Base-by-base conservation (phyloP, 2,888 invertebrate genomes). In the Tetropium fuscum region DNA sequence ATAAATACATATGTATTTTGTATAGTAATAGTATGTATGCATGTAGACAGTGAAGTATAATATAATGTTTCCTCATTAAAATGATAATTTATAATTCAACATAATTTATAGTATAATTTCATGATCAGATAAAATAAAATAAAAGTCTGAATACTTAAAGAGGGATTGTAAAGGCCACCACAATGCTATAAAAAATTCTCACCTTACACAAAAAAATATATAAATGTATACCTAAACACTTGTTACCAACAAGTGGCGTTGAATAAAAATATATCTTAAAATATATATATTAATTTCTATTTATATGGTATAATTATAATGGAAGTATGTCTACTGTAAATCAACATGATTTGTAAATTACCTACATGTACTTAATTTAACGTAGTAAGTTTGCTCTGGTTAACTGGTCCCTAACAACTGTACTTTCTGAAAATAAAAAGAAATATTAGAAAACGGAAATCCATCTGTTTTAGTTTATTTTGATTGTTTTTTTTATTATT, bases 291-390 rank as follows among this genome's bases (percentile, higher is more conserved):
- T 53, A 15, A 30, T 30, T 47, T 55, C 53, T 60, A 60, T 58
- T 58, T 59, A 48, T 25, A 34, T 34, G 56, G 58, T 60, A 48
- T 53, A 47, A 53, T 32, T 53, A 34, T 48, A 60, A 58, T 64
- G 60, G 60, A 64, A 64, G 58, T n/a, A n/a, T n/a, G n/a, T 61
- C 55, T 57, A 63, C 47, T 58, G 58, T 60, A 54, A 60, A 68
- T 62, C 63, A 63, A 64, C 43, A 60, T 64, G 60, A 64, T 64
- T 64, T 61, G 56, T 56, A 64, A 60, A 56, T 60, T 36, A 47
- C 30, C 44, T 59, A 53, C 54, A 45, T 56, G 48, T 40, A 43
- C 44, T 56, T 53, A 60, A 60, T 60, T 56, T 43, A 59, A 59
- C 59, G 58, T 56, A 63, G 58, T 43, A 56, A 56, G 56, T 61